phyloP scores from a whole-genome alignment of 2,113 vertebrate species.

The Syngnathoides biaculeatus region DNA sequence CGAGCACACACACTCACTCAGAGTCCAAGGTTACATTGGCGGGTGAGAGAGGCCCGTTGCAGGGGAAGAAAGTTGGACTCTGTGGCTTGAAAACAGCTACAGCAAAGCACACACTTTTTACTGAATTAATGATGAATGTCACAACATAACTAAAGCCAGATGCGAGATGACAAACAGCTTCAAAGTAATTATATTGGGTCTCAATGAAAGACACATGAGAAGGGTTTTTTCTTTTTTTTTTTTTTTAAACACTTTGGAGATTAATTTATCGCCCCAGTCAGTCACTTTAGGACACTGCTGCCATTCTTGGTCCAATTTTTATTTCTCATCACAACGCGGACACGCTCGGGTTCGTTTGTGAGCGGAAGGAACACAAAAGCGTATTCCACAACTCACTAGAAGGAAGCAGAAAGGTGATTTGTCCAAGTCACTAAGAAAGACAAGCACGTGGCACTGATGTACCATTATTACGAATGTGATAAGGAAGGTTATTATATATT shows the following conservation, averaged over 20 bases:
- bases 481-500: no score
- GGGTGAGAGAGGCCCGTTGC: constrained; percentile 27
- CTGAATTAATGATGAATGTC: constrained; percentile 18
- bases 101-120: neutral
- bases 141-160: constrained; percentile 27
- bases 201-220: constrained; percentile 36
- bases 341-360: neutral
- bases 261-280: constrained; percentile 12
- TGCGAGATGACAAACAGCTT: constrained; percentile 31
- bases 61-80: constrained; percentile 8
- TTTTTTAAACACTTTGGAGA: constrained; percentile 5
- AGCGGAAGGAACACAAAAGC: neutral
- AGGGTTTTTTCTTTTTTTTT: neutral
- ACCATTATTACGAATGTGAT: no score
- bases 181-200: constrained; percentile 36
- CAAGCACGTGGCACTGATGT: no score
- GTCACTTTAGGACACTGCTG: constrained; percentile 12
- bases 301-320: neutral
- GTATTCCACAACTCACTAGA: no score
- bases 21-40: constrained; percentile 3
- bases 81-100: constrained; percentile 1
- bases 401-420: no score
- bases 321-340: neutral
- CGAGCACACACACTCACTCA: neutral
- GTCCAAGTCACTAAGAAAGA: no score